Evolutionary conservation across 2,888 invertebrate genomes (phyloP).

Genomic region (Leucania comma): DNA sequence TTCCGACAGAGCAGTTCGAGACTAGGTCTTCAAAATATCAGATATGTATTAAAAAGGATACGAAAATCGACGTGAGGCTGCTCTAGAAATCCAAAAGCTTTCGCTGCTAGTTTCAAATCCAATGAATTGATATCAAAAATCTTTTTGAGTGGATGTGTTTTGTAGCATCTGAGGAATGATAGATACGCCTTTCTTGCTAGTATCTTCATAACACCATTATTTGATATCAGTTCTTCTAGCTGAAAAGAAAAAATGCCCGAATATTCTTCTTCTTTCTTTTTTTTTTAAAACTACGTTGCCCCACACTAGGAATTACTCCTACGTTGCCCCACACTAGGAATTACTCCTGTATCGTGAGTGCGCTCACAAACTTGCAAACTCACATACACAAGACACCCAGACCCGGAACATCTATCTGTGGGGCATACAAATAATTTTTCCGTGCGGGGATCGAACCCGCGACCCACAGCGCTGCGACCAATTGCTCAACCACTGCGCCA

Average conservation of each 20-base stretch:
- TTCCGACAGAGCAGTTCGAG: background rate
- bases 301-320: too few relatives aligned
- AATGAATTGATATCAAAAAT: constrained; percentile 97
- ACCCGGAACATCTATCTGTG: too few relatives aligned
- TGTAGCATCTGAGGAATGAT: constrained; percentile 98
- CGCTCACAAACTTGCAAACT: too few relatives aligned
- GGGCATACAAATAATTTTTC: too few relatives aligned
- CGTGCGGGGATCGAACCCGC: too few relatives aligned
- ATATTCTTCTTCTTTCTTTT: too few relatives aligned
- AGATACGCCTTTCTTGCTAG: constrained; percentile 98
- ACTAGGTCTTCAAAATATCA: background rate
- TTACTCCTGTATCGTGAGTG: too few relatives aligned
- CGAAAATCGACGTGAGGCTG: constrained; percentile 98
- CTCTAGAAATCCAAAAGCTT: constrained; percentile 97
- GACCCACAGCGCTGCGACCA: too few relatives aligned
- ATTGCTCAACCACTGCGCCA: too few relatives aligned
- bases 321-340: too few relatives aligned
- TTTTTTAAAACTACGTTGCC: too few relatives aligned
- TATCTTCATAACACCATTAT: constrained; percentile 97
- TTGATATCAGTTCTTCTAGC: constrained; percentile 97
- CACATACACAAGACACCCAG: too few relatives aligned
- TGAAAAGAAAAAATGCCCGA: constrained; percentile 77
- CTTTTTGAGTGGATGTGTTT: constrained; percentile 97
- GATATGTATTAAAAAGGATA: constrained; percentile 85
- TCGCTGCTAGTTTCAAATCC: constrained; percentile 96